A percentile compares a stretch with the other conserved stretches of the same genome.
Evolutionary conservation across 2,113 vertebrate species (phyloP).

Genomic region (Fregetta grallaria): DNA sequence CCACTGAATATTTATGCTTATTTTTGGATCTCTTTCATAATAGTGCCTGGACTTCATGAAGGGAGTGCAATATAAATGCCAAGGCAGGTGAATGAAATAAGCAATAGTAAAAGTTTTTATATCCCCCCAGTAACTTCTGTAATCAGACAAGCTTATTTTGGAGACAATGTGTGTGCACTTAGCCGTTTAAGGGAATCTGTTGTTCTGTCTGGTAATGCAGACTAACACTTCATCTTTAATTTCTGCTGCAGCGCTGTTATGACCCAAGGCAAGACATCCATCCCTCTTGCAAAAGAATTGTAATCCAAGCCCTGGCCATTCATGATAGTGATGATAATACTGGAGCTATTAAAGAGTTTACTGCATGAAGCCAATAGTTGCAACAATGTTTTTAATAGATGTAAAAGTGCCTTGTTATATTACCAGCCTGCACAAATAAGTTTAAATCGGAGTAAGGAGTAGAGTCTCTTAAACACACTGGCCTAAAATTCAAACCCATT

Average conservation of each 20-base stretch:
- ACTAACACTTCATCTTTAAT: not conserved
- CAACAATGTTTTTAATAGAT: not conserved
- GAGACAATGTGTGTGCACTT: not conserved
- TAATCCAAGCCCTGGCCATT: not conserved
- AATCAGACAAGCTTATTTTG: not conserved
- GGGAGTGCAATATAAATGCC: not conserved
- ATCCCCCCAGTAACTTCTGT: not conserved
- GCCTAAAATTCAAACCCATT: not conserved
- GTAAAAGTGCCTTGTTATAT: conserved; percentile 4
- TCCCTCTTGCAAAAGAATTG: not conserved
- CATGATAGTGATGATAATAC: not conserved
- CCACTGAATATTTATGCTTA: not conserved
- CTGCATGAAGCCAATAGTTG: not conserved
- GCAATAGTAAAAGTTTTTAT: not conserved
- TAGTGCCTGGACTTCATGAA: not conserved
- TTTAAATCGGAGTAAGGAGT: not conserved
- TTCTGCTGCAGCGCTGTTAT: not conserved
- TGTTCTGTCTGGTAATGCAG: conserved; percentile 1
- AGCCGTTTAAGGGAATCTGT: not conserved
- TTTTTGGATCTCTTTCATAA: not conserved
- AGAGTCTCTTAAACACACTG: not conserved
- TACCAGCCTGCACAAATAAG: not conserved
- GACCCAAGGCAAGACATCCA: not conserved
- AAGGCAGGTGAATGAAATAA: not conserved
- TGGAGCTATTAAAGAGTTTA: not conserved